These are phyloP conservation scores for Oscheius sp. DNA, from an alignment of 1,140 invertebrate species.

Conservation along the genomic window DNA sequence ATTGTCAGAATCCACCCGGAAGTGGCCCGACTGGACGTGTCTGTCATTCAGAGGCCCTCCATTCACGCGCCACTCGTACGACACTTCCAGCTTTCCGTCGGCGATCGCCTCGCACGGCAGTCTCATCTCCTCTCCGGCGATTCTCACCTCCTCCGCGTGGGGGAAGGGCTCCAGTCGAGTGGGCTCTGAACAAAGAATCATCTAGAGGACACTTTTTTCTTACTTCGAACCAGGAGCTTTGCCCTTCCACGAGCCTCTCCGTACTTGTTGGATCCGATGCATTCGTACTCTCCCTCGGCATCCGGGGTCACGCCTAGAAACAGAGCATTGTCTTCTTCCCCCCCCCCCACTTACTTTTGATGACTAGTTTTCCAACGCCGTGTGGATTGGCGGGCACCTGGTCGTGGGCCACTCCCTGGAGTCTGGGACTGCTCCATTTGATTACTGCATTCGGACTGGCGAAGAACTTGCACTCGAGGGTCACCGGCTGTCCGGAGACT, in stretches of 20 bases:
- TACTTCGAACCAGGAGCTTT: slow-evolving; percentile 52
- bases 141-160: slow-evolving; percentile 38
- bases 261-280: slow-evolving; percentile 56
- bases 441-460: slow-evolving; percentile 89
- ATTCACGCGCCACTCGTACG: slow-evolving; percentile 83
- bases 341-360: slow-evolving; percentile 70
- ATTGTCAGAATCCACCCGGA: slow-evolving; percentile 71
- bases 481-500: slow-evolving; percentile 78
- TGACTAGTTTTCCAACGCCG: slow-evolving; percentile 75
- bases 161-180: slow-evolving; percentile 49
- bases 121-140: slow-evolving; percentile 77
- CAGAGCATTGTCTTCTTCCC: slow-evolving; percentile 69
- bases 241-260: slow-evolving; percentile 48
- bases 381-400: slow-evolving; percentile 50
- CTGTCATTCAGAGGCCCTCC: slow-evolving; percentile 70
- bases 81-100: slow-evolving; percentile 75
- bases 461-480: slow-evolving; percentile 83
- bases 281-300: slow-evolving; percentile 59
- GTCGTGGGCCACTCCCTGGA: slow-evolving; percentile 21
- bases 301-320: slow-evolving; percentile 72
- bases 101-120: slow-evolving; percentile 88
- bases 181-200: slow-evolving; percentile 45
- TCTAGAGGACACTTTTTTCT: neutral
- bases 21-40: slow-evolving; percentile 34
- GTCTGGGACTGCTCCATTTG: slow-evolving; percentile 75